Conservation (phyloP, 1,140 invertebrate species). For the Drosophila ficusphila region DNA sequence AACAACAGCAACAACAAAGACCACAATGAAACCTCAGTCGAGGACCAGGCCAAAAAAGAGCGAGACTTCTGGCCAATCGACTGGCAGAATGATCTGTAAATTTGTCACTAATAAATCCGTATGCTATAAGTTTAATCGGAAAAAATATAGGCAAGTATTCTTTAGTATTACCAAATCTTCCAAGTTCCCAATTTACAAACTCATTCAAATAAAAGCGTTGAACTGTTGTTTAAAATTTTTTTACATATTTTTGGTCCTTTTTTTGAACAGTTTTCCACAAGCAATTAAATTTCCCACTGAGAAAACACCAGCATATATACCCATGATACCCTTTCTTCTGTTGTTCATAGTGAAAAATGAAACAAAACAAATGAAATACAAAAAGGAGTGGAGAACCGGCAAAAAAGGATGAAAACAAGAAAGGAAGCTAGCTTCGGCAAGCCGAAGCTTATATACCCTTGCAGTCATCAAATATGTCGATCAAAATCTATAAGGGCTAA, state of each 20-base stretch:
- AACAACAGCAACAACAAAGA: slow-evolving; percentile 28
- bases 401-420: background rate
- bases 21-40: slow-evolving; percentile 41
- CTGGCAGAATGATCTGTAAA: background rate
- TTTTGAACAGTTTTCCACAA: no score
- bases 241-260: background rate
- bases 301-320: background rate
- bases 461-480: no score
- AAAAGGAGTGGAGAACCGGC: slow-evolving; percentile 8
- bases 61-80: background rate
- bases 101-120: no score
- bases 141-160: no score
- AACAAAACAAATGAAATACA: slow-evolving; percentile 33
- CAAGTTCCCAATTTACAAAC: no score
- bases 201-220: no score
- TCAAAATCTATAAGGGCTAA: no score
- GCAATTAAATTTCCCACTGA: background rate
- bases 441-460: no score
- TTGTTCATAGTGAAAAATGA: slow-evolving; percentile 20
- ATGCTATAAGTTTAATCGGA: no score
- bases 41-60: slow-evolving; percentile 16
- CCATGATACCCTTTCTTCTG: slow-evolving; percentile 13
- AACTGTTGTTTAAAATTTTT: background rate
- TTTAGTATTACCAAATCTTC: no score
- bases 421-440: no score